phyloP scores from a whole-genome alignment of 2,888 invertebrate genomes.

The Trimorus sp. region DNA sequence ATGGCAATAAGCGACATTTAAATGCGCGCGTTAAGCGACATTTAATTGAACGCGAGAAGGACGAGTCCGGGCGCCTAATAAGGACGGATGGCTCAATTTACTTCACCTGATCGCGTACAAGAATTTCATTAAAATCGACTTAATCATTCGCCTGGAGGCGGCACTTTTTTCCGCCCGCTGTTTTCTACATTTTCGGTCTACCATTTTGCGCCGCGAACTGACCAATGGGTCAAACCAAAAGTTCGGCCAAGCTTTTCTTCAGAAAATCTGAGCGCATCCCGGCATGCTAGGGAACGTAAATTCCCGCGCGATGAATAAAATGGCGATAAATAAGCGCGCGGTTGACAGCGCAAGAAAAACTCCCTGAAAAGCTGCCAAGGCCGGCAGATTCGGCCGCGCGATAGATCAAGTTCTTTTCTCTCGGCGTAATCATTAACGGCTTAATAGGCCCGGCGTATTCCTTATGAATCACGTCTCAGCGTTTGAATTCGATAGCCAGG shows the following conservation, averaged over 20 bases:
- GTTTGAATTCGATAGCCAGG: neutral
- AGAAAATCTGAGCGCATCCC: neutral
- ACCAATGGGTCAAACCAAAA: too few species aligned
- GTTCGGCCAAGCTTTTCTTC: too few species aligned
- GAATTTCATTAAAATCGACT: slow-evolving; percentile 39
- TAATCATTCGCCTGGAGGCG: slow-evolving; percentile 12
- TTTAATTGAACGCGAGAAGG: slow-evolving; percentile 30
- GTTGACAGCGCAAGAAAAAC: slow-evolving; percentile 43
- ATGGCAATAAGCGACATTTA: slow-evolving; percentile 35
- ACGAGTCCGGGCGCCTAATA: slow-evolving; percentile 21
- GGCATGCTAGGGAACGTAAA: slow-evolving; percentile 22
- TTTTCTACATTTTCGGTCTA: neutral
- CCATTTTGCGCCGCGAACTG: too few species aligned
- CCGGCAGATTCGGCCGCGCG: slow-evolving; percentile 26
- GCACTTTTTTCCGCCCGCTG: neutral
- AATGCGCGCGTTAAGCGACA: slow-evolving; percentile 24
- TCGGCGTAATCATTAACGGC: slow-evolving; percentile 22
- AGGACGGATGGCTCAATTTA: slow-evolving; percentile 39
- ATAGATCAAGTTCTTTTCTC: slow-evolving; percentile 41
- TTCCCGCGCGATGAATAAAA: slow-evolving; percentile 27
- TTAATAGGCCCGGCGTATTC: slow-evolving; percentile 36
- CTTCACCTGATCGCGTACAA: slow-evolving; percentile 19
- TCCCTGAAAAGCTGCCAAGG: slow-evolving; percentile 32
- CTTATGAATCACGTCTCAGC: slow-evolving; percentile 34
- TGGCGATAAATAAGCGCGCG: slow-evolving; percentile 26